phyloP scores from a whole-genome alignment of 2,797 vertebrate genomes.

The Alfaro cultratus region DNA sequence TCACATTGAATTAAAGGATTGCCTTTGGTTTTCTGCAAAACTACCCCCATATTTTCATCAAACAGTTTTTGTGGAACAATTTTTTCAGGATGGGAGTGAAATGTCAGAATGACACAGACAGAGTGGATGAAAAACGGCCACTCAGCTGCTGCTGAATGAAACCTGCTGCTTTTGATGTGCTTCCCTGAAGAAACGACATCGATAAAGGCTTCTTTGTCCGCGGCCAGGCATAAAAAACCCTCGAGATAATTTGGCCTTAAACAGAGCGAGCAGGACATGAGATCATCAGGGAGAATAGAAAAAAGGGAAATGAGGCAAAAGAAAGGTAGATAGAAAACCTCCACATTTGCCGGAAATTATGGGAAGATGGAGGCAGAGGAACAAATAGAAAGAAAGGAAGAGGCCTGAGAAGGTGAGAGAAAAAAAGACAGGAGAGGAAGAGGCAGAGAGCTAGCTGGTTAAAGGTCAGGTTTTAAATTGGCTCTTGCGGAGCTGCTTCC shows the following conservation, averaged over 20 bases:
- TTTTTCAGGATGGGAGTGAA: constrained; percentile 23
- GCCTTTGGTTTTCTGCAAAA: constrained; percentile 6
- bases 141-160: constrained; percentile 17
- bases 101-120: constrained; percentile 26
- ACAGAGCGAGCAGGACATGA: constrained; percentile 23
- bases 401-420: constrained; percentile 17
- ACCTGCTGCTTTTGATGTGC: constrained; percentile 41
- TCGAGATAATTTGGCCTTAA: constrained; percentile 47
- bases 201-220: constrained; percentile 60
- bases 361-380: constrained; percentile 7
- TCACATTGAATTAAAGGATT: constrained; percentile 8
- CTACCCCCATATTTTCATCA: background rate
- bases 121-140: constrained; percentile 19
- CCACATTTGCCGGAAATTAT: background rate
- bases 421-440: constrained; percentile 15
- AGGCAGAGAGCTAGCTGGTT: constrained; percentile 43
- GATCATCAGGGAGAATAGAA: background rate
- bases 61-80: constrained; percentile 18
- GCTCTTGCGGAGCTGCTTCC: constrained; percentile 58
- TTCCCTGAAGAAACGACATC: constrained; percentile 43
- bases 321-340: background rate
- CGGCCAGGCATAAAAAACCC: constrained; percentile 23
- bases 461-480: constrained; percentile 74
- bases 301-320: background rate
- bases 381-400: constrained; percentile 11